Evolutionary conservation across 2,113 vertebrate species (phyloP).

Genomic region (Ascaphus truei): DNA sequence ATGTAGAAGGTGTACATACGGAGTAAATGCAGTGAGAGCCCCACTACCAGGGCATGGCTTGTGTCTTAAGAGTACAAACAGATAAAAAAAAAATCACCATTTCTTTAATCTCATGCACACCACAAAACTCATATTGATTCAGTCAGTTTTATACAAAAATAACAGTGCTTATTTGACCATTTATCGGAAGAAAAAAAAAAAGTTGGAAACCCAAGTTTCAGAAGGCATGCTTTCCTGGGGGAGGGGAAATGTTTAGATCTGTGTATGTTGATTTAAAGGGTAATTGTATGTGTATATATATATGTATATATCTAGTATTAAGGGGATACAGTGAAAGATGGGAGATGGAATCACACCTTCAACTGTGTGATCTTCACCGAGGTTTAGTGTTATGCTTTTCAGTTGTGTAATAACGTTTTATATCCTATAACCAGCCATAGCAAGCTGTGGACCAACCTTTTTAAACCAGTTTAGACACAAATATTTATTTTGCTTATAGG

Average conservation of each 20-base stretch:
- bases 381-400: no score
- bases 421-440: no score
- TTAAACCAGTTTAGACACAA: no score
- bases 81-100: constrained; percentile 4
- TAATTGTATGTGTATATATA: no score
- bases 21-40: not conserved
- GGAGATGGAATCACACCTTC: constrained; percentile 39
- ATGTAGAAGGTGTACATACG: no score
- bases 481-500: no score
- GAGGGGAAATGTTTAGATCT: constrained; percentile 34
- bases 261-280: constrained; percentile 19
- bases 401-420: no score
- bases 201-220: constrained; percentile 41
- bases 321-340: constrained; percentile 40
- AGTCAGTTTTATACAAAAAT: constrained; percentile 68
- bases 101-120: constrained; percentile 67
- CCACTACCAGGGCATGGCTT: not conserved
- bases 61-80: not conserved
- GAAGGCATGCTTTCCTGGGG: constrained; percentile 39
- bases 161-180: constrained; percentile 66
- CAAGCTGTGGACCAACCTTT: no score
- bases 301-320: constrained; percentile 59
- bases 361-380: not conserved
- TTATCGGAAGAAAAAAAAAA: constrained; percentile 44
- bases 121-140: constrained; percentile 50